Evolutionary conservation across 2,113 vertebrate species (phyloP).

Genomic region (Pomatorhinus ruficollis): DNA sequence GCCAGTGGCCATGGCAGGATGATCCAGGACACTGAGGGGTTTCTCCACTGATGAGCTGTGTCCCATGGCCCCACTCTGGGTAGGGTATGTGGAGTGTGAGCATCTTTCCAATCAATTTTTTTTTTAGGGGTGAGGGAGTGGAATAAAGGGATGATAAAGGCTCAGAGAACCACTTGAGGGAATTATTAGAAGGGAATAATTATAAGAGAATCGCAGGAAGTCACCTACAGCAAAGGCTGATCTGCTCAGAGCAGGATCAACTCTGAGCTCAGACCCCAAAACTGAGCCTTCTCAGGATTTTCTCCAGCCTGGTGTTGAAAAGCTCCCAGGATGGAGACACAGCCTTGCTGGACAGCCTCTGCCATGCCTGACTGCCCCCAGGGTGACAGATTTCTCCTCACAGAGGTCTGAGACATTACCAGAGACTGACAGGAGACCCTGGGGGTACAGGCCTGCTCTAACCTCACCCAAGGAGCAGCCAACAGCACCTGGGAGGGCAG

Average conservation of each 20-base stretch:
- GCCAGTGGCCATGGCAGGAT: too few relatives aligned
- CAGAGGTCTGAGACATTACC: neutral
- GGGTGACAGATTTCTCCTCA: neutral
- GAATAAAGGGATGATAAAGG: neutral
- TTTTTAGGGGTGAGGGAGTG: rapidly evolving
- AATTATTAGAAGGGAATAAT: neutral
- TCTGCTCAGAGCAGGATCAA: neutral
- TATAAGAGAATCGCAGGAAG: neutral
- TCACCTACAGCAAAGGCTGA: neutral
- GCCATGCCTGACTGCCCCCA: neutral
- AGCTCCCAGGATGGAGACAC: neutral
- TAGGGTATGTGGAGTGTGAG: neutral
- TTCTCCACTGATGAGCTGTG: neutral
- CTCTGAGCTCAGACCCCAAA: neutral
- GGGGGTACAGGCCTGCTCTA: neutral
- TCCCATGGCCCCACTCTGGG: neutral
- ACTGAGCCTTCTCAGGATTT: neutral
- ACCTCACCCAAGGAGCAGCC: neutral
- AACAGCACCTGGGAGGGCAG: neutral
- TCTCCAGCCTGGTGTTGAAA: neutral
- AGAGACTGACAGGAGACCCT: neutral
- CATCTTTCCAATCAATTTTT: neutral
- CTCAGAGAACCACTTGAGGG: neutral
- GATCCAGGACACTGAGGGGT: neutral
- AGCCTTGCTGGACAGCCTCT: neutral